A percentile compares a stretch with the other conserved stretches of the same genome.
Evolutionary conservation across 2,888 invertebrate genomes (phyloP).

Genomic region (Polydrusus tereticollis): DNA sequence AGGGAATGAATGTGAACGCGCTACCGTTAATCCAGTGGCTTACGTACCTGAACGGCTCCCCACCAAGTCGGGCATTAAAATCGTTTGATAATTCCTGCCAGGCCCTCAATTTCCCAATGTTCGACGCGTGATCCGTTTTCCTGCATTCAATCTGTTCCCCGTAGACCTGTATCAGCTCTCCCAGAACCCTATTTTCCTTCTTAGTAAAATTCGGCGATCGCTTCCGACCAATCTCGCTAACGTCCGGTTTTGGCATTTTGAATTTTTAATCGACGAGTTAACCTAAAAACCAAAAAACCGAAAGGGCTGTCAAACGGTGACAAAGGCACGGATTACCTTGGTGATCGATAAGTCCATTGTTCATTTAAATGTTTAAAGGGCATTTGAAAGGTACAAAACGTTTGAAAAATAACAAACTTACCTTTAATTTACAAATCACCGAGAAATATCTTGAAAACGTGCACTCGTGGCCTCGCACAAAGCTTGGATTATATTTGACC

Average conservation of each 20-base stretch:
- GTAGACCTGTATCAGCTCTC: conserved; percentile 29
- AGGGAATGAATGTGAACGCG: too few species aligned
- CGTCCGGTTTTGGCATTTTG: conserved; percentile 16
- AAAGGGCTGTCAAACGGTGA: not conserved
- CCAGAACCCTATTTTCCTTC: conserved; percentile 22
- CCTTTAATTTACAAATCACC: not conserved
- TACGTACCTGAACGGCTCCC: conserved; percentile 36
- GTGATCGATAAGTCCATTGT: conserved; percentile 5
- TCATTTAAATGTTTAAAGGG: not conserved
- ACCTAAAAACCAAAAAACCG: conserved; percentile 12
- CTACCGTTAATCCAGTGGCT: too few species aligned
- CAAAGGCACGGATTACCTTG: not conserved
- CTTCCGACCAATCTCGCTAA: conserved; percentile 21
- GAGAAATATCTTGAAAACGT: not conserved
- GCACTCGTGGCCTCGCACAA: conserved; percentile 5
- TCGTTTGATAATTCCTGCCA: conserved; percentile 40
- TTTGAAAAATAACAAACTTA: conserved; percentile 5
- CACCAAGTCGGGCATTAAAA: conserved; percentile 33
- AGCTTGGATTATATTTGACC: conserved; percentile 36
- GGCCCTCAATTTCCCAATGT: conserved; percentile 27
- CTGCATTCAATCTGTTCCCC: conserved; percentile 29
- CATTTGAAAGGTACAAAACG: not conserved
- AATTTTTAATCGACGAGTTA: conserved; percentile 21
- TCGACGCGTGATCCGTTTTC: conserved; percentile 28
- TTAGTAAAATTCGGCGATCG: conserved; percentile 39